Percentiles rank a stretch among this genome's conserved stretches.
phyloP scores from a whole-genome alignment of 2,888 invertebrate genomes.

The Cyaniris semiargus region DNA sequence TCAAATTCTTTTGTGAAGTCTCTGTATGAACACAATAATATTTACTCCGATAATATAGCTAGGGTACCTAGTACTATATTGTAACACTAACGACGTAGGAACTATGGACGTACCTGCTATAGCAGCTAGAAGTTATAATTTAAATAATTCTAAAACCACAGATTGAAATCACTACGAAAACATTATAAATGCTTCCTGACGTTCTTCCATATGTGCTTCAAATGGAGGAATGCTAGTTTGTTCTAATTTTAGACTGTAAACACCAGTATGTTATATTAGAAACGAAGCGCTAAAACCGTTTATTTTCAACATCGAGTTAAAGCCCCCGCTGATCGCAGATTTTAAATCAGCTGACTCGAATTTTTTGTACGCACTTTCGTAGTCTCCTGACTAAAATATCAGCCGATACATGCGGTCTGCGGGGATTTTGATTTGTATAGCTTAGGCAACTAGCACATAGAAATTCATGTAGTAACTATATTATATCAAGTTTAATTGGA shows the following conservation, averaged over 20 bases:
- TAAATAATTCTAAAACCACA: neutral
- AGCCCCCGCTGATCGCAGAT: neutral
- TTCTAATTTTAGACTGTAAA: conserved; percentile 26
- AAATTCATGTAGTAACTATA: too few species aligned
- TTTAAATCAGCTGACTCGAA: neutral
- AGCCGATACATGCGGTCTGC: too few species aligned
- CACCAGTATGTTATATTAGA: conserved; percentile 8
- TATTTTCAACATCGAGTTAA: conserved; percentile 14
- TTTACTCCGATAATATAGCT: neutral
- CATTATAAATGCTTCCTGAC: neutral
- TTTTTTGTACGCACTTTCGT: neutral
- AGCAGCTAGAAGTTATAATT: neutral
- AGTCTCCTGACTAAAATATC: too few species aligned
- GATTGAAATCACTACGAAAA: neutral
- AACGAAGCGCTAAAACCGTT: conserved; percentile 1
- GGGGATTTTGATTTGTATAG: too few species aligned
- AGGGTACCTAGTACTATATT: neutral
- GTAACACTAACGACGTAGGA: too few species aligned
- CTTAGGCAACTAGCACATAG: too few species aligned
- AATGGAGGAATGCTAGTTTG: conserved; percentile 28
- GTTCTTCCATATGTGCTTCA: neutral
- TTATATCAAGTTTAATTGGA: too few species aligned
- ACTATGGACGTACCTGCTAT: neutral
- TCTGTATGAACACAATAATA: neutral
- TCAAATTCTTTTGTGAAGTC: neutral